A percentile compares a stretch with the other conserved stretches of the same genome.
phyloP scores from a whole-genome alignment of 2,113 vertebrate species.

The Edolisoma coerulescens region DNA sequence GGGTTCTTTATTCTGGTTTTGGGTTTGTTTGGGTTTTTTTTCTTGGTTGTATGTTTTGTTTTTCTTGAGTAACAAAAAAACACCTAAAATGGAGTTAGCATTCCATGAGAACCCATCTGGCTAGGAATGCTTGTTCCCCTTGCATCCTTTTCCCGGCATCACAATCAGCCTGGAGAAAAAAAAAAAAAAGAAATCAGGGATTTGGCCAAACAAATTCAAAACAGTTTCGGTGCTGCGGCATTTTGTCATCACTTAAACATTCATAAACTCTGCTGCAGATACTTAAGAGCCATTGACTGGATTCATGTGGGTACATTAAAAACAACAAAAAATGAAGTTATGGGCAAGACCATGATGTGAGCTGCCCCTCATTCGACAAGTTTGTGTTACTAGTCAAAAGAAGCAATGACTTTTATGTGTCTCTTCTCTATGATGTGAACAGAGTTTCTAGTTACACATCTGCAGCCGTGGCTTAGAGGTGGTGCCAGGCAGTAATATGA shows the following conservation, averaged over 20 bases:
- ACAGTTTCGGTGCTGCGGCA: background rate
- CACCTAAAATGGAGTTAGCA: background rate
- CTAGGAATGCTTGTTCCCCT: background rate
- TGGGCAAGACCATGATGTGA: background rate
- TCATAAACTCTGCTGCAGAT: background rate
- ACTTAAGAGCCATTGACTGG: background rate
- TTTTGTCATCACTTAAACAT: background rate
- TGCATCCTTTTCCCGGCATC: background rate
- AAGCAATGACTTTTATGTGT: background rate
- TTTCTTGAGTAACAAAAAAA: background rate
- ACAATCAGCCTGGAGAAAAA: background rate
- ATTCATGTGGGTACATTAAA: background rate
- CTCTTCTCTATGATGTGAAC: background rate
- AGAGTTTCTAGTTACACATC: background rate
- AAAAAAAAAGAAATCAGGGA: background rate
- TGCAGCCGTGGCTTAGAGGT: background rate
- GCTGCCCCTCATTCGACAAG: background rate
- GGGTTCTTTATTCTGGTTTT: background rate
- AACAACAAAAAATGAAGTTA: background rate
- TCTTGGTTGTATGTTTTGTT: background rate
- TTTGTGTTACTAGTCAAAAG: background rate
- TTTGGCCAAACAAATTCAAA: background rate
- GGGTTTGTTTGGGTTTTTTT: background rate
- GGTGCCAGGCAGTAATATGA: background rate
- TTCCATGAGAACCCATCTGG: background rate